Percentiles rank a stretch among this genome's conserved stretches.
Conservation (phyloP, 2,888 invertebrate species). For the Diogma glabrata region DNA sequence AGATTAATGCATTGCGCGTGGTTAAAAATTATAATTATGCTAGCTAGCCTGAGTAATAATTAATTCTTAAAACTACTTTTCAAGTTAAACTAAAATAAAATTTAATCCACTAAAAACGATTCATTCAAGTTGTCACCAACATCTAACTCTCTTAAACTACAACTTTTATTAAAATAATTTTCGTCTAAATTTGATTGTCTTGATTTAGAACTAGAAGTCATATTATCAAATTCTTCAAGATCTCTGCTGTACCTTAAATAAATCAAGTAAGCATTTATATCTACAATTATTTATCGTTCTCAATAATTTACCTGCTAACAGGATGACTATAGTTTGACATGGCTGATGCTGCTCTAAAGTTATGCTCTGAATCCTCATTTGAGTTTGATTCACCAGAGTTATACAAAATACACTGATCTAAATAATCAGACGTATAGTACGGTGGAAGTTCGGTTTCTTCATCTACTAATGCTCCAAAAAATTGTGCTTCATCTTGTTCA, state of each 20-base stretch:
- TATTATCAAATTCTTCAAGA: constrained; percentile 41
- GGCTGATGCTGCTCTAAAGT: constrained; percentile 29
- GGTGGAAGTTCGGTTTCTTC: constrained; percentile 48
- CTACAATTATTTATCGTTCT: too few relatives aligned
- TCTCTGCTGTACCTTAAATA: constrained; percentile 40
- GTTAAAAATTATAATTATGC: too few relatives aligned
- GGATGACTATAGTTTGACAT: constrained; percentile 38
- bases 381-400: constrained; percentile 26
- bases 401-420: constrained; percentile 45
- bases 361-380: constrained; percentile 29
- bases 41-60: too few relatives aligned
- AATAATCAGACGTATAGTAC: constrained; percentile 62
- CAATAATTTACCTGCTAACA: constrained; percentile 39
- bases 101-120: constrained; percentile 10
- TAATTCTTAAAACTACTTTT: too few relatives aligned
- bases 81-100: background rate
- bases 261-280: too few relatives aligned
- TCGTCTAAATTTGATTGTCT: constrained; percentile 22
- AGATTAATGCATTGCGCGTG: too few relatives aligned
- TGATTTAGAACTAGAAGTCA: constrained; percentile 34
- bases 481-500: constrained; percentile 37
- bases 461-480: constrained; percentile 34
- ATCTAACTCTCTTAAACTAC: constrained; percentile 8
- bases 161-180: constrained; percentile 10
- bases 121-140: constrained; percentile 9